Evolutionary conservation across 2,888 invertebrate genomes (phyloP).

Genomic region (Drosophila putrida): DNA sequence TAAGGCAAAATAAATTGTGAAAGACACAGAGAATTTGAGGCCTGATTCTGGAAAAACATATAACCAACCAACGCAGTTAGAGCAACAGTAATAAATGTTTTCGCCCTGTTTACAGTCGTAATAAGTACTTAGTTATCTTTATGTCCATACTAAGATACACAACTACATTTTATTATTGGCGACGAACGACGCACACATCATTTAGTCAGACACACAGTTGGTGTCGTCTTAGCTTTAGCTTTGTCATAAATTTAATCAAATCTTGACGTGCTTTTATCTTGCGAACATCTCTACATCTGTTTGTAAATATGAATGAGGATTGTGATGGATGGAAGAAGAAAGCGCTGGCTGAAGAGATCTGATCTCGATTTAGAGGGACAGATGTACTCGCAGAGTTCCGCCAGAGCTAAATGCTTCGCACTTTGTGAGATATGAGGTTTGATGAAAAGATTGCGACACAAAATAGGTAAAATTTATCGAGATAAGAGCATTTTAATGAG

Average conservation of each 20-base stretch:
- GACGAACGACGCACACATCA: constrained; percentile 21
- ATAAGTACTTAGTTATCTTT: constrained; percentile 52
- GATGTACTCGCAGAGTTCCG: constrained; percentile 6
- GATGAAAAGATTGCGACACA: constrained; percentile 52
- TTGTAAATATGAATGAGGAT: constrained; percentile 17
- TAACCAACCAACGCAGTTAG: neutral
- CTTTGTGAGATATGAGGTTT: constrained; percentile 13
- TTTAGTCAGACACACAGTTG: constrained; percentile 14
- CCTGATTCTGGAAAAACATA: constrained; percentile 2
- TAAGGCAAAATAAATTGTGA: constrained; percentile 34
- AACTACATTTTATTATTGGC: constrained; percentile 40
- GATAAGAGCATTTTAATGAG: constrained; percentile 29
- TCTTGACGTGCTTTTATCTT: constrained; percentile 50
- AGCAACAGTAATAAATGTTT: neutral
- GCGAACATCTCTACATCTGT: constrained; percentile 14
- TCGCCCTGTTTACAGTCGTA: constrained; percentile 4
- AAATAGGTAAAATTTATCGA: constrained; percentile 33
- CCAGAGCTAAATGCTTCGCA: neutral
- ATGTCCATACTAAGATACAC: constrained; percentile 46
- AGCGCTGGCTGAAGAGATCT: constrained; percentile 1
- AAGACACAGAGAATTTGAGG: constrained; percentile 11
- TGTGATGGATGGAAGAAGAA: constrained; percentile 7
- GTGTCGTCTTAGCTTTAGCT: constrained; percentile 54
- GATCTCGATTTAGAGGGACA: constrained; percentile 20
- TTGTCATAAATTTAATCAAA: constrained; percentile 80